Base-by-base conservation (phyloP, 1,140 invertebrate genomes). In the Brachionus asplanchnoidis region DNA sequence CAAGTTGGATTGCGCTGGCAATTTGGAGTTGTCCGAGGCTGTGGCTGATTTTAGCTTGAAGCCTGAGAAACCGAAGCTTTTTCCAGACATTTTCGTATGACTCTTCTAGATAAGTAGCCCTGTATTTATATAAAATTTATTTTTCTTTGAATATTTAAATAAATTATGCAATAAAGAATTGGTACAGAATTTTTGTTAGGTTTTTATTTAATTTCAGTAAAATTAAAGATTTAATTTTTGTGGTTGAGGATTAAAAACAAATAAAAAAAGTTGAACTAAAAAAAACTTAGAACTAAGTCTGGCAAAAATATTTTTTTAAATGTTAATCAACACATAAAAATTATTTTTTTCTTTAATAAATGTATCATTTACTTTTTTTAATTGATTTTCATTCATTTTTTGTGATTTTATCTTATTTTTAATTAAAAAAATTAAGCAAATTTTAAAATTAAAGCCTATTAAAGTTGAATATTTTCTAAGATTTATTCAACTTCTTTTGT, bases 51-150 rank as follows among this genome's bases (percentile, higher is more conserved):
- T 77, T 12, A 77, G 20, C 42, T 77, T 77, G 50, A 77, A 77
- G 23, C 73, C 73, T 12, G 42, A 44, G 53, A 77, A 77, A 50
- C 42, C 44, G 28, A 77, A 77, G 36, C 17, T 73, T 73, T 73
- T 73, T 44, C 44, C 42, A 23, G 73, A 77, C 73, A 77, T 77
- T 20, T 50, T 53, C 28, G 6, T 60, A 20, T 68, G 12, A 28
- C 12, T 68, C 32, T 68, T 32, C 14, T n/a, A 12, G 32, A 28
- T n/a, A 32, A 32, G 26, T 14, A 32, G n/a, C 17, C 20, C 3
- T 32, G 12, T 68, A 36, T 36, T 28, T 68, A 36, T 68, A 68
- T n/a, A 68, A 68, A 32, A n/a, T 32, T n/a, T 68, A 0, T 68
- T 40, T 28, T 17, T 14, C 14, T 32, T 2, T 68, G 0, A 7